Evolutionary conservation across 2,888 invertebrate genomes (phyloP).

Genomic region (Diogma glabrata): DNA sequence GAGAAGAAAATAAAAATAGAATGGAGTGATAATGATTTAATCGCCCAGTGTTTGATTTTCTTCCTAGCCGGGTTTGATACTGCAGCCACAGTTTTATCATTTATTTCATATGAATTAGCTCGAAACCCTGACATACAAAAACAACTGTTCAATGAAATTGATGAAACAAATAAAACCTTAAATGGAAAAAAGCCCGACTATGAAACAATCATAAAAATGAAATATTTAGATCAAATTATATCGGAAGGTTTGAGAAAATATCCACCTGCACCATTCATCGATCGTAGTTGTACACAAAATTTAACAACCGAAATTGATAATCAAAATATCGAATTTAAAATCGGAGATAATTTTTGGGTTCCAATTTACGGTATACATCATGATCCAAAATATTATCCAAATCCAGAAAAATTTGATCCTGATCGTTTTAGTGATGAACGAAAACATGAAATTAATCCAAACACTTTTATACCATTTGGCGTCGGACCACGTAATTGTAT

Average conservation of each 20-base stretch:
- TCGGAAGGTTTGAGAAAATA: constrained; percentile 41
- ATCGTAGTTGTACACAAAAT: constrained; percentile 40
- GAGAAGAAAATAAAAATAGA: background rate
- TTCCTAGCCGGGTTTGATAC: constrained; percentile 47
- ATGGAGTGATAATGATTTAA: background rate
- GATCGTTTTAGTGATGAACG: constrained; percentile 40
- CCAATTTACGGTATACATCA: constrained; percentile 34
- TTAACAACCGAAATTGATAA: constrained; percentile 36
- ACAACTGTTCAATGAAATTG: constrained; percentile 42
- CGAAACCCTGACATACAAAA: constrained; percentile 46
- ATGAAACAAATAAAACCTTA: constrained; percentile 12
- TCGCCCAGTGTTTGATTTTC: constrained; percentile 43
- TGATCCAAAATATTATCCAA: constrained; percentile 36
- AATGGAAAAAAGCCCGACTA: no score
- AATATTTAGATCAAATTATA: constrained; percentile 49
- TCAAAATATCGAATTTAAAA: constrained; percentile 16
- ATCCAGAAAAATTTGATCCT: constrained; percentile 41
- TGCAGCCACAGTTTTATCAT: constrained; percentile 34
- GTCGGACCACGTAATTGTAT: constrained; percentile 44
- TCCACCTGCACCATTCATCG: constrained; percentile 36
- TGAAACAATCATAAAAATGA: no score
- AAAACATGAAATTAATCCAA: constrained; percentile 30
- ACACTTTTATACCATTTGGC: constrained; percentile 38
- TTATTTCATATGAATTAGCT: constrained; percentile 45
- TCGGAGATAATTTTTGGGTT: constrained; percentile 19